Conservation (phyloP, 2,113 vertebrate genomes). For the Alligator mississippiensis region DNA sequence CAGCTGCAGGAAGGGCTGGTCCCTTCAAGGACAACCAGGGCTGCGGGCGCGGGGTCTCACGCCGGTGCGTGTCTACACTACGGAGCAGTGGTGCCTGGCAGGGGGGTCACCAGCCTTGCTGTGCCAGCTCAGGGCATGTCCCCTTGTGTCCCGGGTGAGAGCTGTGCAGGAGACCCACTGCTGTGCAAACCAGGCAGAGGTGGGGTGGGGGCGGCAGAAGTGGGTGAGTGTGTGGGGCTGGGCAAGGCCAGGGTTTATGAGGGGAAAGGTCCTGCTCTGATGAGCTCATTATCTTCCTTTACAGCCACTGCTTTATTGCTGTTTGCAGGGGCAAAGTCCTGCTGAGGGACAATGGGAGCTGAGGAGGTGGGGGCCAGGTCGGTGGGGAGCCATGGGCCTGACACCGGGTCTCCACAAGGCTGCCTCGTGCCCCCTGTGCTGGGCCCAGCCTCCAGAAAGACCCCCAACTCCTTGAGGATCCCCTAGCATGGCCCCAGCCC, state of each 20-base stretch:
- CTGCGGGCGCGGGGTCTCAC: rapidly evolving
- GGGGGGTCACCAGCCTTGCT: not conserved
- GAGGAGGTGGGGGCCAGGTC: not conserved
- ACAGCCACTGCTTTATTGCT: not conserved
- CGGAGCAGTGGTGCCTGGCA: no score
- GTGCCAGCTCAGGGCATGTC: not conserved
- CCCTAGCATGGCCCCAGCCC: not conserved
- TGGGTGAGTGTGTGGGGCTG: no score
- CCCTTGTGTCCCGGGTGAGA: not conserved
- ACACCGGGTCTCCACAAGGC: not conserved
- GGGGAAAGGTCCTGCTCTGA: not conserved
- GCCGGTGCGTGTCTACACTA: not conserved
- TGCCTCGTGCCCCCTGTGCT: not conserved
- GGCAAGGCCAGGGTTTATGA: not conserved
- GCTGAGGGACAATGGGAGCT: not conserved
- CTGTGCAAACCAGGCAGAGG: not conserved
- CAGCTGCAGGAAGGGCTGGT: no score
- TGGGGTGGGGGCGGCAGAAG: not conserved
- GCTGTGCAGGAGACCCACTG: no score
- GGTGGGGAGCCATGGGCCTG: not conserved
- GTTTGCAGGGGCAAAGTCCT: not conserved
- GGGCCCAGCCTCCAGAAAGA: not conserved
- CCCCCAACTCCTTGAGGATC: not conserved
- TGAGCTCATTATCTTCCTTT: not conserved
- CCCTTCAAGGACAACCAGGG: rapidly evolving